Evolutionary conservation across 1,140 invertebrate species (phyloP), one percentile per base, ranked within the genome.

Genomic region (Cyclina sinensis): DNA sequence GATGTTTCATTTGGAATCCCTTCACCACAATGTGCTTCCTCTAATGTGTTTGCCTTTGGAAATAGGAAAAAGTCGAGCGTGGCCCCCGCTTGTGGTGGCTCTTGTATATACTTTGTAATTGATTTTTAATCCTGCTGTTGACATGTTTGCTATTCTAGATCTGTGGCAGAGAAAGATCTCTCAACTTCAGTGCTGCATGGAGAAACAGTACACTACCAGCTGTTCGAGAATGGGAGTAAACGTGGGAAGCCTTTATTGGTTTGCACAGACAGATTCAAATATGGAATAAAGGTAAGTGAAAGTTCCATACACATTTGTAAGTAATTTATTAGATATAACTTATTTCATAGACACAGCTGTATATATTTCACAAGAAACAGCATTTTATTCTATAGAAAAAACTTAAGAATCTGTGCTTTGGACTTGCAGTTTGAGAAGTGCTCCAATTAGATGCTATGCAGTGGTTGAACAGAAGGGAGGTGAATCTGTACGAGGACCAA

Each of bases 221-320:
- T 16, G 62, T 30, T 18, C 30, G 62, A 68, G 21, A 3, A 68
- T 4, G 62, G 62, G 3, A 68, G 62, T 68, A 68, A 68, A 21
- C 62, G 24, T 27, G 62, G 62, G 7, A 68, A 68, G 30, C 62
- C 62, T 14, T 21, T 68, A 12, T 68, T 68, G 62, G 62, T 68
- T 14, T 4, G n/a, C 4, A 68, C 3, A 4, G 62, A 68, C 21
- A 27, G 62, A 9, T 68, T 68, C 62, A 68, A 18, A 24, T 68
- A 68, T 27, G 4, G 30, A 12, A 24, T 16, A 14, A 68, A 43
- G 43, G 43, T 43, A 43, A 43, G 43, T 43, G 43, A 43, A 43
- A 43, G 14, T 7, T 43, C 5, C 4, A 43, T 4, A 43, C 43
- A 43, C 43, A 43, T 7, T 4, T 43, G 14, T 14, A 43, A 43